Percentiles rank a stretch among this genome's conserved stretches.
Conservation (phyloP, 2,888 invertebrate species). For the Scaptomyza caliginosa region DNA sequence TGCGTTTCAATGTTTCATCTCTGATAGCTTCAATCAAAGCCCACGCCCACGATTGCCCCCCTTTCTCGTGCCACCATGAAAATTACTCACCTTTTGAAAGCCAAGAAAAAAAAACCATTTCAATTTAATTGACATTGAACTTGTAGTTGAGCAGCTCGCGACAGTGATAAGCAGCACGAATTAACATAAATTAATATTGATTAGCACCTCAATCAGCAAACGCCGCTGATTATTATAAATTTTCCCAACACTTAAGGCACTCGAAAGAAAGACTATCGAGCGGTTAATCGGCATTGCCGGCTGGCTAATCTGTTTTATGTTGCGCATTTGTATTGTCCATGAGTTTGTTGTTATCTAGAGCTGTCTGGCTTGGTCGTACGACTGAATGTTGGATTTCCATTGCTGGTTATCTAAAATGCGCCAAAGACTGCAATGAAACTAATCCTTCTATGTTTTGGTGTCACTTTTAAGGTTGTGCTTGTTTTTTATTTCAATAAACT, state of each 20-base stretch:
- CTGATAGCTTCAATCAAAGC: constrained; percentile 8
- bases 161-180: constrained; percentile 28
- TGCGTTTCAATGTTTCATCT: not conserved
- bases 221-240: constrained; percentile 19
- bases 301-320: not conserved
- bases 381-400: not conserved
- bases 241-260: constrained; percentile 18
- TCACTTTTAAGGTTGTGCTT: not conserved
- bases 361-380: constrained; percentile 12
- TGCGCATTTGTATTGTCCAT: constrained; percentile 28
- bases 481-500: constrained; percentile 2
- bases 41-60: not conserved
- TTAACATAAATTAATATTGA: constrained; percentile 48
- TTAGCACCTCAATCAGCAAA: constrained; percentile 25
- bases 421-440: not conserved
- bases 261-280: not conserved
- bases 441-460: not conserved
- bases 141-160: constrained; percentile 8
- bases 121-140: constrained; percentile 49
- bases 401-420: constrained; percentile 1
- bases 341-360: constrained; percentile 14
- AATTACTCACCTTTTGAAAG: not conserved
- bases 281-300: constrained; percentile 2
- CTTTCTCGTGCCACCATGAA: not conserved
- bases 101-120: constrained; percentile 14